A percentile compares a stretch with the other conserved stretches of the same genome.
These are phyloP conservation scores for Dasyornis broadbenti DNA, from an alignment of 2,113 vertebrate genomes.

Conservation along the genomic window DNA sequence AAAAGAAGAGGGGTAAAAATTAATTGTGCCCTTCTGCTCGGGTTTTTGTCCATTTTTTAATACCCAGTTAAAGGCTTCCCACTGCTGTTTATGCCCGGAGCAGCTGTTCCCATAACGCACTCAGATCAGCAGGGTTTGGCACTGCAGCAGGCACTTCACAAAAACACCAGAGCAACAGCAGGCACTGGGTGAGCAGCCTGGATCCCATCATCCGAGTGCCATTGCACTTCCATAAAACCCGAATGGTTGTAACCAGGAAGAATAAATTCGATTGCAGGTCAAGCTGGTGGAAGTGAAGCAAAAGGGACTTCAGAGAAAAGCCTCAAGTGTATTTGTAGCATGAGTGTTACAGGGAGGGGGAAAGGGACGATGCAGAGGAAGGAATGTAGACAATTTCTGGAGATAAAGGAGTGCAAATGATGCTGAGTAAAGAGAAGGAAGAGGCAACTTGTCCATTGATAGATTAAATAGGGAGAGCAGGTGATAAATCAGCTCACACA, in stretches of 20 bases:
- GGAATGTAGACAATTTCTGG: not conserved
- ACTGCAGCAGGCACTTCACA: not conserved
- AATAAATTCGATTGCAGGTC: not conserved
- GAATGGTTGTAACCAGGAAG: not conserved
- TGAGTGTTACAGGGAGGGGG: not conserved
- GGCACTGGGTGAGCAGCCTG: not conserved
- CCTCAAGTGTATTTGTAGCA: not conserved
- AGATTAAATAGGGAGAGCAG: not conserved
- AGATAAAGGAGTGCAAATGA: not conserved
- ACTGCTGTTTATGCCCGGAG: slow-evolving; percentile 5
- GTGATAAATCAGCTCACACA: not conserved
- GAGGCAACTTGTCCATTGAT: not conserved
- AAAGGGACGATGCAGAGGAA: not conserved
- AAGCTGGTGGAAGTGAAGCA: not conserved
- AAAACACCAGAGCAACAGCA: not conserved
- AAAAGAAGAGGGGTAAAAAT: not conserved
- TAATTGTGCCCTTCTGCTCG: not conserved
- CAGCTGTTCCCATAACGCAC: slow-evolving; percentile 23
- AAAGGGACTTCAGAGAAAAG: not conserved
- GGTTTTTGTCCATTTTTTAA: slow-evolving; percentile 2
- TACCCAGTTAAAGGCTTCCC: slow-evolving; percentile 6
- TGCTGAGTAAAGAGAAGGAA: not conserved
- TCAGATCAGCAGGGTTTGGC: not conserved
- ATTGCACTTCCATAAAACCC: not conserved
- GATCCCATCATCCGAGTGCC: not conserved